Evolutionary conservation across 2,797 vertebrate genomes (phyloP).

Genomic region (Heliangelus exortis): DNA sequence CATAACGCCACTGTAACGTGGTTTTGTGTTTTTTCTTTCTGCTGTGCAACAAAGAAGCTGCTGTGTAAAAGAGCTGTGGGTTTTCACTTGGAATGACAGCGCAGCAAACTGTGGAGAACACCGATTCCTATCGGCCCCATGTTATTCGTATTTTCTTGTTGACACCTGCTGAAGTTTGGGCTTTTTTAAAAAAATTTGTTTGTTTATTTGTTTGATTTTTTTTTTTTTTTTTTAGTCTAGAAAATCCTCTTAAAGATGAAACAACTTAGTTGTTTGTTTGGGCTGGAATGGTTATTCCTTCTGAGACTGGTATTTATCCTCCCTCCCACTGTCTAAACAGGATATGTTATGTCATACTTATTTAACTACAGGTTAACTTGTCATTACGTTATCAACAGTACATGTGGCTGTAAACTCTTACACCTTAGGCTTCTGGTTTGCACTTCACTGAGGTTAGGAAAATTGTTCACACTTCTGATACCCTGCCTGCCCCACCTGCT

Average conservation of each 20-base stretch:
- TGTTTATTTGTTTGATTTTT: too few species aligned
- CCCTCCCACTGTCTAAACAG: background rate
- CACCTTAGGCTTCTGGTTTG: background rate
- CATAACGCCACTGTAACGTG: accelerated
- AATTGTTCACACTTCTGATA: background rate
- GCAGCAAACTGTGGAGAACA: background rate
- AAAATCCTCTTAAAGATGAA: background rate
- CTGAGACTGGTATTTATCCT: background rate
- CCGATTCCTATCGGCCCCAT: accelerated
- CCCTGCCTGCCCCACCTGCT: background rate
- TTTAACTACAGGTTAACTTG: background rate
- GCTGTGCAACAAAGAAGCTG: background rate
- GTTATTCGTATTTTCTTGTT: background rate
- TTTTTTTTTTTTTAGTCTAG: background rate
- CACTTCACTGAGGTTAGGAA: background rate
- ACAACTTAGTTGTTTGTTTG: background rate
- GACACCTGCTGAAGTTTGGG: background rate
- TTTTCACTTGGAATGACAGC: background rate
- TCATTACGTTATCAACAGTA: accelerated
- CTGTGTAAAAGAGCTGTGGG: background rate
- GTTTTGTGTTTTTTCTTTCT: background rate
- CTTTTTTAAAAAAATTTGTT: too few species aligned
- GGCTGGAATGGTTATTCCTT: background rate
- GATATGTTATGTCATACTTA: background rate
- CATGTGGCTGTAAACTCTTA: background rate